Percentiles rank a stretch among this genome's conserved stretches.
phyloP scores from a whole-genome alignment of 92 coral and sea anemone species.

The Nematostella vectensis region DNA sequence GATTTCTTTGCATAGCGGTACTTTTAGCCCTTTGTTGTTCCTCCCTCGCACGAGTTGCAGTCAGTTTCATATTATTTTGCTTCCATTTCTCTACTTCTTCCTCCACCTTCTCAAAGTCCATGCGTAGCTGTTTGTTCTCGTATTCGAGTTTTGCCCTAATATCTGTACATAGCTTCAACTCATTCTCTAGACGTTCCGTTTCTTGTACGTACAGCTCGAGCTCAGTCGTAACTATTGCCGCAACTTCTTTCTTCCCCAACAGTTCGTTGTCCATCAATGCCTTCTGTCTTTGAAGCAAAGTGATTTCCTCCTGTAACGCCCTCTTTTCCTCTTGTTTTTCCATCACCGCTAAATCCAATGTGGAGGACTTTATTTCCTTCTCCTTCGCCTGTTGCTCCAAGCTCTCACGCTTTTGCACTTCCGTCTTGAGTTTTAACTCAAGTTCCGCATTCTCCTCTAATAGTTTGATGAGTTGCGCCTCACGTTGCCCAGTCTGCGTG shows the following conservation, averaged over 20 bases:
- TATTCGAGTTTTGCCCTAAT: conserved; percentile 48
- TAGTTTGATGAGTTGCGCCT: conserved; percentile 54
- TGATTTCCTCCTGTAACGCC: conserved; percentile 36
- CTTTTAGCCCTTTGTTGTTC: conserved; percentile 27
- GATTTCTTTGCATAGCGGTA: conserved; percentile 14
- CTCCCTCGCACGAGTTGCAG: conserved; percentile 13
- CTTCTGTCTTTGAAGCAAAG: conserved; percentile 30
- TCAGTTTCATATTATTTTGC: conserved; percentile 13
- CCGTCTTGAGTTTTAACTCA: conserved; percentile 37
- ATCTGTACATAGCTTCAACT: conserved; percentile 40
- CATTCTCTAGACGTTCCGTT: conserved; percentile 48
- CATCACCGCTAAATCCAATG: conserved; percentile 35
- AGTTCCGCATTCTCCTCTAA: conserved; percentile 73
- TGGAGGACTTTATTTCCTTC: conserved; percentile 26
- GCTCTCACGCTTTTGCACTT: conserved; percentile 40
- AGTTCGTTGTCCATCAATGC: conserved; percentile 27
- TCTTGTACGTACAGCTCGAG: conserved; percentile 48
- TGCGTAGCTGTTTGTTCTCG: conserved; percentile 42
- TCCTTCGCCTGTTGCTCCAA: conserved; percentile 43
- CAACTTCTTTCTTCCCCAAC: conserved; percentile 17
- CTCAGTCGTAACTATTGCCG: conserved; percentile 31
- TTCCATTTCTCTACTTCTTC: conserved; percentile 46
- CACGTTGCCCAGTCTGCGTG: conserved; percentile 35
- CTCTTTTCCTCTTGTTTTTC: conserved; percentile 36
- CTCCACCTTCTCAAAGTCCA: conserved; percentile 47